A percentile compares a stretch with the other conserved stretches of the same genome.
phyloP scores from a whole-genome alignment of 2,797 vertebrate genomes.

The Lacerta bilineata region DNA sequence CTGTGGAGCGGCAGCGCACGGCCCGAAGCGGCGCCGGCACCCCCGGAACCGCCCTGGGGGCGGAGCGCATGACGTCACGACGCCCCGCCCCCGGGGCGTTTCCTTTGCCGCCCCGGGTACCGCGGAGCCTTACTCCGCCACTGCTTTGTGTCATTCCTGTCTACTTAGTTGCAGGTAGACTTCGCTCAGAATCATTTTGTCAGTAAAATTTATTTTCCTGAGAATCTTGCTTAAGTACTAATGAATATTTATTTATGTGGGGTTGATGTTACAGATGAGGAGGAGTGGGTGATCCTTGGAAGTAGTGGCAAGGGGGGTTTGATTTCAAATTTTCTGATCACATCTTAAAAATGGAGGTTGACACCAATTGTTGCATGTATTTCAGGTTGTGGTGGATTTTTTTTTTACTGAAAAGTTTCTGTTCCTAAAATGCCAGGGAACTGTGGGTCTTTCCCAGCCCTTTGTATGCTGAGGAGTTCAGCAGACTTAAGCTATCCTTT shows the following conservation, averaged over 20 bases:
- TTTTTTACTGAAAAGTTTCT: slow-evolving; percentile 16
- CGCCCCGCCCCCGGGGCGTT: no score
- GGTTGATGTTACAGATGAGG: not conserved
- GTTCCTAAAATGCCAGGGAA: slow-evolving; percentile 41
- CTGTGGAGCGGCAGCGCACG: no score
- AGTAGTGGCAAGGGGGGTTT: not conserved
- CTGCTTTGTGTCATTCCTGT: not conserved
- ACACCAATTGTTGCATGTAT: not conserved
- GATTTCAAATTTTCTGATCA: not conserved
- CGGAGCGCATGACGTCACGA: no score
- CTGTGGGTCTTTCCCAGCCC: slow-evolving; percentile 22
- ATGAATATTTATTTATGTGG: not conserved
- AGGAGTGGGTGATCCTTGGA: not conserved
- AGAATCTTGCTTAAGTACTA: not conserved
- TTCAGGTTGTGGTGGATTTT: slow-evolving; percentile 38
- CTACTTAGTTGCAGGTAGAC: not conserved
- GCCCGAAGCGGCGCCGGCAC: no score
- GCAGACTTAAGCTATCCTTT: not conserved
- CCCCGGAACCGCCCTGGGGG: no score
- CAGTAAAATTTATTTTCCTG: not conserved
- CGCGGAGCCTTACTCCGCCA: no score
- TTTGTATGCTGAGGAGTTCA: fast-evolving
- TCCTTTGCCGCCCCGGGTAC: no score
- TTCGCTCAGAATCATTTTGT: not conserved
- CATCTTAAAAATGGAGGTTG: not conserved